Base-by-base conservation (phyloP, 2,797 vertebrate species). In the Tachyglossus aculeatus region DNA sequence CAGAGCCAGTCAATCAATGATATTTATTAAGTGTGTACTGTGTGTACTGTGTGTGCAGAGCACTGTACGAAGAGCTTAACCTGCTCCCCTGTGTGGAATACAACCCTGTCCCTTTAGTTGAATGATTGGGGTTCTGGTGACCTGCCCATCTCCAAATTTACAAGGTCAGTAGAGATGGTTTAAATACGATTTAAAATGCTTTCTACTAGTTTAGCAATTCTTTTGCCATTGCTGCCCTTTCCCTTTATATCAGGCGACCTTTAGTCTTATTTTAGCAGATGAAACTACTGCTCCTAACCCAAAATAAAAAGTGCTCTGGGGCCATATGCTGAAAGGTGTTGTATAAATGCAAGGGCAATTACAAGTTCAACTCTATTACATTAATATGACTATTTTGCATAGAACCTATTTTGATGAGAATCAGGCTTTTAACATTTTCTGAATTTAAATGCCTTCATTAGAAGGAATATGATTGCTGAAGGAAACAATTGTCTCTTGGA, bases 391-490 rank as follows among this genome's bases (percentile, higher is more conserved):
- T 71, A 69, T 80, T 83, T 80, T 74, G 74, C 78, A 43, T 45
- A 60, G 71, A 81, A 78, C 81, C 83, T 78, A 83, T 87, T 85
- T 81, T 51, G 83, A 71, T 36, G 59, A 45, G 1, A 62, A 61
- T 83, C 73, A 80, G 85, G 80, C 48, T 83, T 83, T 87, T 85
- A 87, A 78, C 80, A 83, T 78, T 76, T 81, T 76, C 85, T 81
- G 59, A 47, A 40, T 65, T 66, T 85, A 83, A 76, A 56, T 78
- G 74, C 55, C 32, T 14, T 82, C 55, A 66, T 83, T 87, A 83
- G 83, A 64, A 69, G 59, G 74, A 83, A 83, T 69, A 65, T 72
- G 56, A 8, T 0, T 57, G 67, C 74, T 78, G 51, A 40, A 74
- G 83, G 68, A 87, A 76, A 85, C 71, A 80, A 76, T 69, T 80